Conservation (phyloP, 2,113 vertebrate genomes). For the Coryphaenoides rupestris region DNA sequence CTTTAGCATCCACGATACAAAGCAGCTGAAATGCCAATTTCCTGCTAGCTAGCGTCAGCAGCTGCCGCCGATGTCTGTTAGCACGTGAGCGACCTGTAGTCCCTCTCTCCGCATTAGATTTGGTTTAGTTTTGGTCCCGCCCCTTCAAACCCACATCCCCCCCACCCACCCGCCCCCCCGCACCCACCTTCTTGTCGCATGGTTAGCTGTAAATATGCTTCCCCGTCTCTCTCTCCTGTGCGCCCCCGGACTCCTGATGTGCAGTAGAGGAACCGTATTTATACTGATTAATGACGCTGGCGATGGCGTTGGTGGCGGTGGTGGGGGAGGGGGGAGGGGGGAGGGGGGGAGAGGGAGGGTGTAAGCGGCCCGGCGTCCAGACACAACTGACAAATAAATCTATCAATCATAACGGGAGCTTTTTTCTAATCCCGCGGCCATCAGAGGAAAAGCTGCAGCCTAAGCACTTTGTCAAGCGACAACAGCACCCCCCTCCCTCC, state of each 20-base stretch:
- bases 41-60: too few relatives aligned
- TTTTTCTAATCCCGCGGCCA: slow-evolving; percentile 68
- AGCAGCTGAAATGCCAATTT: too few relatives aligned
- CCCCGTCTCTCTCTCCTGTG: slow-evolving; percentile 36
- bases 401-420: slow-evolving; percentile 71
- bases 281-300: slow-evolving; percentile 73
- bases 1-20: too few relatives aligned
- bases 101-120: too few relatives aligned
- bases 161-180: too few relatives aligned
- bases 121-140: too few relatives aligned
- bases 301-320: slow-evolving; percentile 18
- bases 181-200: too few relatives aligned
- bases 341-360: slow-evolving; percentile 19
- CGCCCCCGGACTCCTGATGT: slow-evolving; percentile 55
- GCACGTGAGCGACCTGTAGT: too few relatives aligned
- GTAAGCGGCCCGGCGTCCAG: slow-evolving; percentile 56
- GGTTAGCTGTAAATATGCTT: slow-evolving; percentile 45
- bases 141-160: too few relatives aligned
- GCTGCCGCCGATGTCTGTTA: too few relatives aligned
- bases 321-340: background rate
- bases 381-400: slow-evolving; percentile 73
- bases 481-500: too few relatives aligned
- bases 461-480: slow-evolving; percentile 64
- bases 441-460: slow-evolving; percentile 65
- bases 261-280: slow-evolving; percentile 65